These are phyloP conservation scores for Ardeotis arabs DNA, from an alignment of 2,113 vertebrate species.

Conservation along the genomic window DNA sequence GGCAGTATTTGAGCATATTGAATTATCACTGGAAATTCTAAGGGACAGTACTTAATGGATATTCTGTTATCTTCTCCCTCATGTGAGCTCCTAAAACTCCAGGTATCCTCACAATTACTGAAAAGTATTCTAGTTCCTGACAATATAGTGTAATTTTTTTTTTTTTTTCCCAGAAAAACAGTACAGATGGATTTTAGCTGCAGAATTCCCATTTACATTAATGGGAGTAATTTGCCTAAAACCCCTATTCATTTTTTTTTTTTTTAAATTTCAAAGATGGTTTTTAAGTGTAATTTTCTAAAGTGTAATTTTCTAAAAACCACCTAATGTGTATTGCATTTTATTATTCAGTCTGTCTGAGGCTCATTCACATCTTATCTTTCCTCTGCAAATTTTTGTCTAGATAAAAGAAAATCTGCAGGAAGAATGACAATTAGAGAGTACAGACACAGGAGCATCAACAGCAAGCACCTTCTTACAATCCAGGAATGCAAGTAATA, in stretches of 20 bases:
- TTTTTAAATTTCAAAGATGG: not conserved
- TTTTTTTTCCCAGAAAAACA: not conserved
- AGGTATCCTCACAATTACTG: not conserved
- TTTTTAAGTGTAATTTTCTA: slow-evolving; percentile 44
- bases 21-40: not conserved
- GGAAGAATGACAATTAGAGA: slow-evolving; percentile 9
- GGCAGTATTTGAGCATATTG: not conserved
- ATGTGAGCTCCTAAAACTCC: not conserved
- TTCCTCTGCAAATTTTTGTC: not conserved
- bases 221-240: slow-evolving; percentile 44
- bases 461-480: not conserved
- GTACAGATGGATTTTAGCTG: not conserved
- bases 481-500: not conserved
- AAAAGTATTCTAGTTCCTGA: not conserved
- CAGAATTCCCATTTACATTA: not conserved
- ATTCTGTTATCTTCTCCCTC: not conserved
- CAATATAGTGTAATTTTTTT: not conserved
- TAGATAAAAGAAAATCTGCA: not conserved
- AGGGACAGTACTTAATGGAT: not conserved
- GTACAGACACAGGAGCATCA: not conserved
- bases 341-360: not conserved
- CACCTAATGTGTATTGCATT: not conserved
- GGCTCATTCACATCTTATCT: not conserved
- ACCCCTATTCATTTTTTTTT: not conserved
- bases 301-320: slow-evolving; percentile 38